Percentiles rank a stretch among this genome's conserved stretches.
Evolutionary conservation across 2,888 invertebrate genomes (phyloP).

Genomic region (Drosophila imparisetae): DNA sequence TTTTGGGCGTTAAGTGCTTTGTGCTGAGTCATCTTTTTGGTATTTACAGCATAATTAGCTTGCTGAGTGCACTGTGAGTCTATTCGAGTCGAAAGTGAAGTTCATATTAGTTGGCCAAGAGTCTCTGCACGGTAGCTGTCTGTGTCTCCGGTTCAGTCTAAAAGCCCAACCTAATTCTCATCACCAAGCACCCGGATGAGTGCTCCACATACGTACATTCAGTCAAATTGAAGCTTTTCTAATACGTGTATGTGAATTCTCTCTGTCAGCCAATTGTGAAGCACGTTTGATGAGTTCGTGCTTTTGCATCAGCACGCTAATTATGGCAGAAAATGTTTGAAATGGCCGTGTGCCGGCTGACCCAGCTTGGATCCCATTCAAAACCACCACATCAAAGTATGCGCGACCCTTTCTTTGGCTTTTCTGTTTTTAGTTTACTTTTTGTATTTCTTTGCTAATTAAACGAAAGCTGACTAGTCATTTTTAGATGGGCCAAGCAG

Average conservation of each 20-base stretch:
- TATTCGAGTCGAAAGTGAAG: slow-evolving; percentile 33
- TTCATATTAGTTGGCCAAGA: slow-evolving; percentile 33
- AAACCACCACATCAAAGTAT: slow-evolving; percentile 74
- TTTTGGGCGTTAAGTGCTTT: slow-evolving; percentile 72
- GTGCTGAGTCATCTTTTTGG: slow-evolving; percentile 71
- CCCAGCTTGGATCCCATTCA: slow-evolving; percentile 12
- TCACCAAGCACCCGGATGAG: slow-evolving; percentile 22
- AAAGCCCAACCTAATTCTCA: slow-evolving; percentile 31
- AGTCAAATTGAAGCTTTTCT: slow-evolving; percentile 48
- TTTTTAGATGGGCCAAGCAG: slow-evolving; percentile 44
- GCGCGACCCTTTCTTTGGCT: slow-evolving; percentile 25
- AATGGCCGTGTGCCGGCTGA: slow-evolving; percentile 15
- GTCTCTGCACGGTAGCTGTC: slow-evolving; percentile 4
- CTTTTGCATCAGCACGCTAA: slow-evolving; percentile 42
- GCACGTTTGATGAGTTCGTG: slow-evolving; percentile 57
- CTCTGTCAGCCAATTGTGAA: slow-evolving; percentile 21
- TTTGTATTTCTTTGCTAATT: slow-evolving; percentile 58
- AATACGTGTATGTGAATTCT: slow-evolving; percentile 19
- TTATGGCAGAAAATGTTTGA: slow-evolving; percentile 49
- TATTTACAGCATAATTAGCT: slow-evolving; percentile 79
- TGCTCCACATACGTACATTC: slow-evolving; percentile 33
- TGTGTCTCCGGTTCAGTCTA: slow-evolving; percentile 6
- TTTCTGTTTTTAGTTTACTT: slow-evolving; percentile 10
- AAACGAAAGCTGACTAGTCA: slow-evolving; percentile 62
- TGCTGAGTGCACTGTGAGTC: slow-evolving; percentile 71